Conservation (phyloP, 2,113 vertebrate genomes). For the Trematocara unimaculatum region DNA sequence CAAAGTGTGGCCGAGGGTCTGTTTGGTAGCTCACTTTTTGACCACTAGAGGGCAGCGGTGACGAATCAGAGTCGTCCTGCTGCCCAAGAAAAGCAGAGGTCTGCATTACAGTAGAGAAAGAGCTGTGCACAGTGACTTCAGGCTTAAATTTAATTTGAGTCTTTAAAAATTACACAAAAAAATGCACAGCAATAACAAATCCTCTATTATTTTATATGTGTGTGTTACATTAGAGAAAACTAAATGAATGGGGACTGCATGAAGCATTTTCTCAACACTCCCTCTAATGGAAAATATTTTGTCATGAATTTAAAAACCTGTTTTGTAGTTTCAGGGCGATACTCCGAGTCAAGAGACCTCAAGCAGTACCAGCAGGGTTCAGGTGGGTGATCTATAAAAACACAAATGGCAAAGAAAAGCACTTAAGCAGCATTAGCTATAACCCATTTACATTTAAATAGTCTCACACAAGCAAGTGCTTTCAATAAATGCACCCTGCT, state of each 20-base stretch:
- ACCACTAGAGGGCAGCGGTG: conserved; percentile 39
- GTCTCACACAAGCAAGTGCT: background rate
- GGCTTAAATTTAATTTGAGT: background rate
- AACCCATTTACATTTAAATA: background rate
- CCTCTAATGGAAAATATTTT: background rate
- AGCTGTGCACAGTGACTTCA: background rate
- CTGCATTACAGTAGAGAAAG: background rate
- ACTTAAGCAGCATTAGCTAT: background rate
- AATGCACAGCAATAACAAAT: background rate
- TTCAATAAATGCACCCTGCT: background rate
- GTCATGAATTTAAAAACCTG: conserved; percentile 15
- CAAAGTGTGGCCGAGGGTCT: conserved; percentile 77
- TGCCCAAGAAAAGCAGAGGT: background rate
- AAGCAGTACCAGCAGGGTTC: conserved; percentile 74
- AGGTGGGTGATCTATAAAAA: conserved; percentile 18
- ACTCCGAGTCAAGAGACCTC: conserved; percentile 57
- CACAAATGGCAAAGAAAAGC: background rate
- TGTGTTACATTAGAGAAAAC: background rate
- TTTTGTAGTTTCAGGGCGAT: conserved; percentile 28
- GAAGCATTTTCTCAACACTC: background rate
- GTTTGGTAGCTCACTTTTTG: conserved; percentile 67
- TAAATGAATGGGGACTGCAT: background rate
- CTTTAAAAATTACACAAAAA: background rate
- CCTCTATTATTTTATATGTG: background rate
- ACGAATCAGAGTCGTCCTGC: conserved; percentile 32